Evolutionary conservation across 2,797 vertebrate genomes (phyloP), one percentile per base, ranked within the genome.

Genomic region (Xiphorhynchus erythropygius): DNA sequence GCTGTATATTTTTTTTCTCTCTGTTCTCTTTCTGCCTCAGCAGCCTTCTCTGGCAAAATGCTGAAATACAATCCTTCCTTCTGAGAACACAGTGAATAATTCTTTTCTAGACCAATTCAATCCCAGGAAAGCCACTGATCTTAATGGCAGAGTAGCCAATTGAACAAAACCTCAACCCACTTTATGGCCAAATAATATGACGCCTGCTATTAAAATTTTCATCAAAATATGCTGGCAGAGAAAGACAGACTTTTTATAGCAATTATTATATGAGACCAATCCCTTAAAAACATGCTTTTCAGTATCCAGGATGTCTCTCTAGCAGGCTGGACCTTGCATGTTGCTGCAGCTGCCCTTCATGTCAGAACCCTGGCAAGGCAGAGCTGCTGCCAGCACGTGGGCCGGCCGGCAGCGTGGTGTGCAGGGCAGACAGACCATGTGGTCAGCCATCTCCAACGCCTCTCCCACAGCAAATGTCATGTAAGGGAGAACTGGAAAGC

Each of bases 91-190:
- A 53, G 44, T 80, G 56, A 84, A 87, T 87, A 89, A 85, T 68
- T 85, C 12, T 85, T 91, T 87, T 83, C 78, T 67, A 92, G 56
- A 76, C 50, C 60, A 82, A 94, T 73, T 89, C 50, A 89, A 18
- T 90, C 56, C 49, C 5, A 5, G 60, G 84, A 94, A 89, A 63
- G 46, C 11, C 68, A 53, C 82, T 77, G 89, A 76, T 77, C 47
- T 70, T 77, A 85, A 80, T 39, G 46, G n/a, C 24, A 70, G 33
- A 71, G n/a, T 71, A 87, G 60, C 62, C 80, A n/a, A n/a, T 70
- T 74, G 60, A 75, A 75, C 28, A 35, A 83, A 89, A 30, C 71
- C 37, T 44, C 53, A 89, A 27, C 64, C 78, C 64, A 75, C 47
- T 84, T 92, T 75, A 82, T 41, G 71, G 73, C 39, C 59, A 76